Conservation (phyloP, 2,888 invertebrate species). For the Omphaloscelis lunosa region DNA sequence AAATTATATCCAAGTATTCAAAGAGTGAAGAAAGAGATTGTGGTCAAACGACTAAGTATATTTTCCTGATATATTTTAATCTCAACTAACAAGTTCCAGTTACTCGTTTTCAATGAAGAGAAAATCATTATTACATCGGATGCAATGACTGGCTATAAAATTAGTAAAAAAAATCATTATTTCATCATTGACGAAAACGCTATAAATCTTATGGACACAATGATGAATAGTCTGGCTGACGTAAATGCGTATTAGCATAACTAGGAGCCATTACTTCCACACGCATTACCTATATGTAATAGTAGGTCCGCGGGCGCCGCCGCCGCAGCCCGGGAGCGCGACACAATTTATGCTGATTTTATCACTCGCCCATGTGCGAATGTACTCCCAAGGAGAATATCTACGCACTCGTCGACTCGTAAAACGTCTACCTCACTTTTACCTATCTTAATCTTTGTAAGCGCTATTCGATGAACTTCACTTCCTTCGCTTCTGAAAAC, state of each 20-base stretch:
- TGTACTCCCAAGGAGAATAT: conserved; percentile 70
- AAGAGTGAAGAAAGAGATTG: not conserved
- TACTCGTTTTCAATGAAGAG: not conserved
- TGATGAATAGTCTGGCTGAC: conserved; percentile 50
- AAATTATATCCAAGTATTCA: not conserved
- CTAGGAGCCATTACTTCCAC: conserved; percentile 74
- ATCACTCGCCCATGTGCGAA: conserved; percentile 77
- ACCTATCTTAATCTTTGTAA: conserved; percentile 71
- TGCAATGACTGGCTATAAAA: not conserved
- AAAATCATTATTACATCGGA: not conserved
- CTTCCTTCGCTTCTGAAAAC: conserved; percentile 56
- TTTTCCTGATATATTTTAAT: not conserved
- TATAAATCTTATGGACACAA: conserved; percentile 34
- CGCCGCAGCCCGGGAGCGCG: conserved; percentile 58
- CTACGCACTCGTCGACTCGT: conserved; percentile 72
- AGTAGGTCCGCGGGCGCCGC: conserved; percentile 12
- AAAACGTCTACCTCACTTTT: conserved; percentile 68
- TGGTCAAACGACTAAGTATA: not conserved
- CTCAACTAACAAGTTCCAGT: not conserved
- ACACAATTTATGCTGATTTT: conserved; percentile 82
- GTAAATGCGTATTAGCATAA: conserved; percentile 70
- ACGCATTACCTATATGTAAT: conserved; percentile 57
- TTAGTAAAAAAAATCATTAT: not conserved
- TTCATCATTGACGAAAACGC: not conserved
- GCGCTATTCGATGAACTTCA: conserved; percentile 67